phyloP scores from a whole-genome alignment of 2,797 vertebrate genomes.

The Eulemur mongoz region DNA sequence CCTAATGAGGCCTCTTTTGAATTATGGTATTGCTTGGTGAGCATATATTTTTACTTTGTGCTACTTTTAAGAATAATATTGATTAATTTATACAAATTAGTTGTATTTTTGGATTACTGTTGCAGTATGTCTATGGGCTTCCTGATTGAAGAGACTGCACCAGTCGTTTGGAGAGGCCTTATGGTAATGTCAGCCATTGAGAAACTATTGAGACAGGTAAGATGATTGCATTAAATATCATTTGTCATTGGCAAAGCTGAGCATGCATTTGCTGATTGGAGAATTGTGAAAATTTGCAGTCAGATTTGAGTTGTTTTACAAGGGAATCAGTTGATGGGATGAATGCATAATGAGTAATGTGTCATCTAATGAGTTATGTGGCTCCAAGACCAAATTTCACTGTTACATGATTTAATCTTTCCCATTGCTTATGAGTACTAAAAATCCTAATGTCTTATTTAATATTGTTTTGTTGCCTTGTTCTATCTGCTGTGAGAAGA shows the following conservation, averaged over 20 bases:
- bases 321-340: conserved; percentile 43
- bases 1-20: conserved; percentile 94
- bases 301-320: conserved; percentile 18
- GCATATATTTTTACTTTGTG: conserved; percentile 77
- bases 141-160: conserved; percentile 93
- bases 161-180: conserved; percentile 95
- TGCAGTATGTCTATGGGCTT: conserved; percentile 99
- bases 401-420: conserved; percentile 35
- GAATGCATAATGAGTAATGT: neutral
- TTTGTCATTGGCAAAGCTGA: conserved; percentile 12
- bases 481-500: conserved; percentile 5
- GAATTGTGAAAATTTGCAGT: conserved; percentile 53
- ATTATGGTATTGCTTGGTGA: conserved; percentile 97
- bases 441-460: conserved; percentile 30
- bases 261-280: conserved; percentile 29
- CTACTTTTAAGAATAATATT: conserved; percentile 66
- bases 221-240: conserved; percentile 45
- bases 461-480: conserved; percentile 33
- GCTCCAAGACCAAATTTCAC: neutral
- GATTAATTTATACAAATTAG: conserved; percentile 33
- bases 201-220: conserved; percentile 94
- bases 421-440: neutral
- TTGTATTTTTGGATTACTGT: conserved; percentile 69
- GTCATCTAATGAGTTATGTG: neutral
- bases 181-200: conserved; percentile 99